phyloP scores from a whole-genome alignment of 2,113 vertebrate species.

The Amphilophus citrinellus region DNA sequence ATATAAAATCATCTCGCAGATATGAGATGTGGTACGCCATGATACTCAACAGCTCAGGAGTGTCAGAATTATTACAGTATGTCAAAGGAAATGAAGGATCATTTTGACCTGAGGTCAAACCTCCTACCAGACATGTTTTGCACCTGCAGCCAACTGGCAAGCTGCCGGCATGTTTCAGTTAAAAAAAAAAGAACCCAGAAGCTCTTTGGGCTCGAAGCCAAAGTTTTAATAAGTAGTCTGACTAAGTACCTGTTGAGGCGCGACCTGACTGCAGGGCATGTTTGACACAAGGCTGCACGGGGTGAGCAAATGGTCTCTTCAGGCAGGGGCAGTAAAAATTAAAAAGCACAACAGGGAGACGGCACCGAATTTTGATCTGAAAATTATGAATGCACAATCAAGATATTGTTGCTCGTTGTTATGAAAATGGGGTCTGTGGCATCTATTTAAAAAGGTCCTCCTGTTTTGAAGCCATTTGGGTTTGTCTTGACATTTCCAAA shows the following conservation, averaged over 20 bases:
- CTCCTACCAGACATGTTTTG: conserved; percentile 4
- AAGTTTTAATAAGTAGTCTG: conserved; percentile 62
- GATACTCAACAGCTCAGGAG: background rate
- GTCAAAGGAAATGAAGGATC: conserved; percentile 17
- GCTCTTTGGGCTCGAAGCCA: conserved; percentile 34
- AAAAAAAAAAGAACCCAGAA: background rate
- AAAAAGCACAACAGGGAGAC: conserved; percentile 14
- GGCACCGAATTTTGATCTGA: background rate
- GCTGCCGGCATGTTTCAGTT: conserved; percentile 3
- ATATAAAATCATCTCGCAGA: background rate
- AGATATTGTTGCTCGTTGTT: conserved; percentile 3
- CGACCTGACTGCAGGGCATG: conserved; percentile 46
- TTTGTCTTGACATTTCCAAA: conserved; percentile 59
- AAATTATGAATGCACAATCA: conserved; percentile 27
- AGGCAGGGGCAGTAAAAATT: background rate
- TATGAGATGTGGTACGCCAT: background rate
- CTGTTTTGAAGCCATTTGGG: conserved; percentile 24
- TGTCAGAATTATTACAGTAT: conserved; percentile 10
- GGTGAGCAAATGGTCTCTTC: conserved; percentile 46
- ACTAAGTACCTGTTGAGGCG: conserved; percentile 48
- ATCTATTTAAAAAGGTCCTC: conserved; percentile 35
- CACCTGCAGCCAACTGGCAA: conserved; percentile 29
- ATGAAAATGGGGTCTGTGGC: conserved; percentile 26
- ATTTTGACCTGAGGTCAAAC: conserved; percentile 2
- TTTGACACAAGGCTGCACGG: conserved; percentile 36